phyloP scores from a whole-genome alignment of 2,888 invertebrate species.

The Lasioglossum leucozonium region DNA sequence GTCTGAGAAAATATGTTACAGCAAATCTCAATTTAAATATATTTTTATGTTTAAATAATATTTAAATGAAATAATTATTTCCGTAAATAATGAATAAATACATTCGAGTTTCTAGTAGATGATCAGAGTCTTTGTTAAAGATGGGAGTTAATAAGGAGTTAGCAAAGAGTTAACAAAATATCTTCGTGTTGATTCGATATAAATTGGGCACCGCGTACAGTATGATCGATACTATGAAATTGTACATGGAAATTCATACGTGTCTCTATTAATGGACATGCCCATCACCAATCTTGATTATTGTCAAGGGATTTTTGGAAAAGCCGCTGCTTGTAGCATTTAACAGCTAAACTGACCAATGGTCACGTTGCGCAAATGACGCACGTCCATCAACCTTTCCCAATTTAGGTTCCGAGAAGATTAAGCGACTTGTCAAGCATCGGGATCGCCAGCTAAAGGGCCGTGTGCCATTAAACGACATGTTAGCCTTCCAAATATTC shows the following conservation, averaged over 20 bases:
- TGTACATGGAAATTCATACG: slow-evolving; percentile 5
- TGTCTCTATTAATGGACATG: slow-evolving; percentile 14
- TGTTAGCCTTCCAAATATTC: neutral
- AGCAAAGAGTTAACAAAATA: neutral
- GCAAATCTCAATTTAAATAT: too few species aligned
- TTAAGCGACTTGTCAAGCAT: slow-evolving; percentile 3
- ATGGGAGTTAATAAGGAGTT: too few species aligned
- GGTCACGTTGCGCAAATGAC: slow-evolving; percentile 6
- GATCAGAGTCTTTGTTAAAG: neutral
- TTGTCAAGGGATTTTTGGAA: slow-evolving; percentile 18
- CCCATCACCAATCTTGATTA: slow-evolving; percentile 15
- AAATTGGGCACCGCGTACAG: neutral
- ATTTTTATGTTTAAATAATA: too few species aligned
- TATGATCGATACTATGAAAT: neutral
- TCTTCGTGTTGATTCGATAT: neutral
- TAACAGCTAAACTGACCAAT: slow-evolving; percentile 7
- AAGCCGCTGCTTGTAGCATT: slow-evolving; percentile 14
- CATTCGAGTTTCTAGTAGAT: neutral
- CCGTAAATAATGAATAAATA: neutral
- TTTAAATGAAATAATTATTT: neutral
- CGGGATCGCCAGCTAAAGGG: neutral
- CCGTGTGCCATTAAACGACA: neutral
- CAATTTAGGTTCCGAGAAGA: slow-evolving; percentile 1
- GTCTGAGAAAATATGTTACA: too few species aligned
- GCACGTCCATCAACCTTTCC: neutral